These are phyloP conservation scores for Silurus lanzhouensis DNA, from an alignment of 2,797 vertebrate genomes.

Conservation along the genomic window DNA sequence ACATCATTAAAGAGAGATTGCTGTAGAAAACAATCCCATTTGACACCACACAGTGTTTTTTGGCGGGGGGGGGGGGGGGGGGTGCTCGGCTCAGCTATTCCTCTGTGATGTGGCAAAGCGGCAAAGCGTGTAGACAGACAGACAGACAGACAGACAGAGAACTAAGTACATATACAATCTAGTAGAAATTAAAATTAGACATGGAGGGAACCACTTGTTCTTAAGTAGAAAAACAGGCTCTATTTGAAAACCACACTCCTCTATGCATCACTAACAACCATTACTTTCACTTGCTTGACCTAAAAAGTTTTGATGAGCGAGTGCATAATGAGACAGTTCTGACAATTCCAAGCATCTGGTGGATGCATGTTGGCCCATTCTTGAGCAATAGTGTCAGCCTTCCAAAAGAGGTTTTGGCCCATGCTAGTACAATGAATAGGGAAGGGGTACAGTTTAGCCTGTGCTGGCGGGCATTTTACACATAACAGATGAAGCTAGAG, in stretches of 20 bases:
- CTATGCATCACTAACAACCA: neutral
- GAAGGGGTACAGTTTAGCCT: neutral
- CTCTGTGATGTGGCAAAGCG: no score
- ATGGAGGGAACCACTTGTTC: neutral
- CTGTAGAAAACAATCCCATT: neutral
- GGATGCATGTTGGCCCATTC: slow-evolving; percentile 26
- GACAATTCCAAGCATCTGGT: slow-evolving; percentile 25
- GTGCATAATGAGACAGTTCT: slow-evolving; percentile 7
- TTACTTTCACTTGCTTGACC: slow-evolving; percentile 4
- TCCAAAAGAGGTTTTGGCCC: slow-evolving; percentile 24
- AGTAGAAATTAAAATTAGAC: neutral
- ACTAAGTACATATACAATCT: no score
- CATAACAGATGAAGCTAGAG: neutral
- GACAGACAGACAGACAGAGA: no score
- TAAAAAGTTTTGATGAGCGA: slow-evolving; percentile 35
- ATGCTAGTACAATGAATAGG: neutral
- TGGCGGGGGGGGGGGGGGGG: no score
- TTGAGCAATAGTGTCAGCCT: slow-evolving; percentile 37
- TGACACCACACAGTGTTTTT: neutral
- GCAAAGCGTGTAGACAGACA: no score
- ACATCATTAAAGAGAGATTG: neutral
- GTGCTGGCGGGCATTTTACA: neutral
- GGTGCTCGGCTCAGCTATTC: no score
- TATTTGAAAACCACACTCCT: slow-evolving; percentile 5
- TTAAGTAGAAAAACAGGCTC: neutral